Evolutionary conservation across 2,888 invertebrate genomes (phyloP), one percentile per base, ranked within the genome.

Genomic region (Macaria notata): DNA sequence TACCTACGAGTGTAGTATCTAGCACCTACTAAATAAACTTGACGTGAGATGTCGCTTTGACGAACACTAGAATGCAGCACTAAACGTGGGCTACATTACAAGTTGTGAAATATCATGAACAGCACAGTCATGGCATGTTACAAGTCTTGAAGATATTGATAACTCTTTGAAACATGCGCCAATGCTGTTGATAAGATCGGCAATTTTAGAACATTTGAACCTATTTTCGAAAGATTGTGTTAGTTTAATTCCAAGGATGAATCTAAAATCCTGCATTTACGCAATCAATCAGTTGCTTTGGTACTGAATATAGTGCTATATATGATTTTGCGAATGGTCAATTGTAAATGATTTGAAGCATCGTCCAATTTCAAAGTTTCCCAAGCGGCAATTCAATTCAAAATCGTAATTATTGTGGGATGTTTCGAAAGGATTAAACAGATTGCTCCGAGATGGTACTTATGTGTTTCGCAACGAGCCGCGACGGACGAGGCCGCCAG

Each of bases 361-460:
- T 56, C 59, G 49, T 52, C 51, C 51, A 63, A 63, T 65, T 65
- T 56, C 56, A 45, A 41, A 42, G 61, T 56, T 63, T 65, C 67
- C 62, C 63, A 67, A 61, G 53, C 59, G 60, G 65, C 64, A 66
- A 66, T 64, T 62, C 60, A 60, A 65, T 65, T 70, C 60, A 67
- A 69, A 59, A 57, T 66, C 56, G 65, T 66, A 69, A 71, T 73
- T 68, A 54, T 54, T 59, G 57, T 57, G 64, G 61, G 62, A 39
- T 59, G 68, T 71, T 69, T 72, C 65, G 69, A 64, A 70, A 74
- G 67, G 65, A 65, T 65, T 63, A 70, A 63, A 62, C 65, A 63
- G 63, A 63, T 66, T 66, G 59, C 63, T 63, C 49, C 60, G 61
- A 64, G 66, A 64, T 61, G 61, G 61, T 63, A 65, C 67, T 67